A percentile compares a stretch with the other conserved stretches of the same genome.
These are phyloP conservation scores for Tipula lateralis DNA, from an alignment of 2,888 invertebrate genomes.

Conservation along the genomic window DNA sequence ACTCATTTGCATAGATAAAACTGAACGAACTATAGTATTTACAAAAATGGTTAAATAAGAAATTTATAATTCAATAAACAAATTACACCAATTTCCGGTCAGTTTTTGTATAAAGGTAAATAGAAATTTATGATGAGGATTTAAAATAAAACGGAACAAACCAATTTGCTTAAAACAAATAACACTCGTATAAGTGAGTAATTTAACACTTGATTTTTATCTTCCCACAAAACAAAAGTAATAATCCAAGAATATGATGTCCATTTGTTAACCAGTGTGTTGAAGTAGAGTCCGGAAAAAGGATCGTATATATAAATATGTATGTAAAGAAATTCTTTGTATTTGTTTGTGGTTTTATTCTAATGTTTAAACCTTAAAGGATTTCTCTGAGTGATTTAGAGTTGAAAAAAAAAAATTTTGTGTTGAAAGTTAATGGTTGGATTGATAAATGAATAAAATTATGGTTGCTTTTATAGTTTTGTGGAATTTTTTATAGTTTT, in stretches of 20 bases:
- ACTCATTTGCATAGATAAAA: slow-evolving; percentile 19
- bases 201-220: slow-evolving; percentile 19
- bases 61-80: slow-evolving; percentile 24
- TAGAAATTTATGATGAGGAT: not conserved
- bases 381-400: not conserved
- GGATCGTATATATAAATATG: not conserved
- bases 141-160: not conserved
- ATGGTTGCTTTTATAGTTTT: not conserved
- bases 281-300: not conserved
- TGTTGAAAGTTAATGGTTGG: slow-evolving; percentile 24
- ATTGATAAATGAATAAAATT: slow-evolving; percentile 24
- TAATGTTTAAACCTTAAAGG: not conserved
- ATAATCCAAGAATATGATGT: slow-evolving; percentile 24
- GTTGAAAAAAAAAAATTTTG: not conserved
- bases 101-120: not conserved
- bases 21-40: not conserved
- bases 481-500: not conserved
- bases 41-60: not conserved
- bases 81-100: slow-evolving; percentile 24
- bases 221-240: not conserved
- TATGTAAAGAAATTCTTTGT: not conserved
- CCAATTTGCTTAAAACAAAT: not conserved
- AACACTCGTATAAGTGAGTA: not conserved
- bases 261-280: not conserved
- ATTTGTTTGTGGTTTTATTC: slow-evolving; percentile 19